Base-by-base conservation (phyloP, 2,888 invertebrate species). In the Harpagoxenus sublaevis region DNA sequence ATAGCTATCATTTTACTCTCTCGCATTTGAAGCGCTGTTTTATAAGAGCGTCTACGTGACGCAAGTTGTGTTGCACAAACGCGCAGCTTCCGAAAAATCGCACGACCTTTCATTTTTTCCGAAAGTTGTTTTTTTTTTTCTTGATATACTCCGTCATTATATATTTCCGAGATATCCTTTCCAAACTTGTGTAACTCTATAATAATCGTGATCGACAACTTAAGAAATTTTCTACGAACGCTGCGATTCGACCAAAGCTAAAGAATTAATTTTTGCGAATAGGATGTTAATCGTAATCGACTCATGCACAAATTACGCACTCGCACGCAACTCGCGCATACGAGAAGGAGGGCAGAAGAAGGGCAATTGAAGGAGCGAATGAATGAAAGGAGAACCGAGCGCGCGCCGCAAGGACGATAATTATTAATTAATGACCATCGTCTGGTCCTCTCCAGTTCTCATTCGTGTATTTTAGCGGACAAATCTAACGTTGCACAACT, bases 401-500 rank as follows among this genome's bases (percentile, higher is more conserved):
- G 63, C 55, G 60, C 82, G 85, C 62, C 74, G 83, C 88, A 73
- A 86, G 68, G 79, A 89, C 68, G 87, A 89, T 87, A 9, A 35
- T 84, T 73, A 84, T n/a, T n/a, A 84, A 83, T 84, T 73, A 84
- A 89, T 83, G 83, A 63, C 57, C 65, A 60, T 71, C 45, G 68
- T 75, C 83, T 84, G 86, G 85, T 88, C 84, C 88, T 87, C 87
- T 87, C 85, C 63, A 66, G 84, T 89, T 91, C 88, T 88, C 86
- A 62, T 84, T 89, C 87, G 85, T 86, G 89, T 89, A 86, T 89
- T 88, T 90, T 88, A 91, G 89, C 86, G 88, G 87, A 87, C 86
- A 86, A 90, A 84, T 83, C 85, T 85, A 91, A 89, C 86, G 88
- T 91, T 93, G 93, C 93, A 93, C 93, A 93, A 93, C 87, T 92